phyloP scores from a whole-genome alignment of 2,888 invertebrate species.

The Autographa pulchrina region DNA sequence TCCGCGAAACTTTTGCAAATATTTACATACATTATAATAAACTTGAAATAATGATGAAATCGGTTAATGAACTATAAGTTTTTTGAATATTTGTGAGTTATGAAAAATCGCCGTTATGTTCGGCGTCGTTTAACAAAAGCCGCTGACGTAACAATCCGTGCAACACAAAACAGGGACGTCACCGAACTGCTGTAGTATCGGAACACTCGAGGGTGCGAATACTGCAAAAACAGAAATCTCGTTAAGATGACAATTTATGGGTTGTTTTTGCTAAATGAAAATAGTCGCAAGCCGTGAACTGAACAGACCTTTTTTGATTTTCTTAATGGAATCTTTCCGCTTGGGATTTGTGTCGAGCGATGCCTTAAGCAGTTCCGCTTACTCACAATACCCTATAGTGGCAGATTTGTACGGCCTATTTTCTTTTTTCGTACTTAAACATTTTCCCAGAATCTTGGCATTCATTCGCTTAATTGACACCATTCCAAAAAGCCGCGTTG shows the following conservation, averaged over 20 bases:
- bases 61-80: slow-evolving; percentile 42
- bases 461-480: slow-evolving; percentile 57
- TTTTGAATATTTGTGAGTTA: slow-evolving; percentile 25
- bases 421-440: slow-evolving; percentile 56
- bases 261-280: slow-evolving; percentile 90
- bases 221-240: slow-evolving; percentile 88
- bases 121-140: slow-evolving; percentile 59
- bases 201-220: slow-evolving; percentile 84
- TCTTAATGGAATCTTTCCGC: slow-evolving; percentile 89
- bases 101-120: slow-evolving; percentile 33
- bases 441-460: slow-evolving; percentile 51
- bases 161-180: slow-evolving; percentile 66
- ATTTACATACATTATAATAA: slow-evolving; percentile 43
- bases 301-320: slow-evolving; percentile 89
- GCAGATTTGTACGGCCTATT: slow-evolving; percentile 70
- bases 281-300: slow-evolving; percentile 86
- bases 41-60: slow-evolving; percentile 37
- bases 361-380: slow-evolving; percentile 81
- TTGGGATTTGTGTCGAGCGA: slow-evolving; percentile 86
- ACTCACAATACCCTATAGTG: slow-evolving; percentile 73
- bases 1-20: slow-evolving; percentile 47
- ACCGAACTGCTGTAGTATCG: slow-evolving; percentile 74
- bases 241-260: slow-evolving; percentile 90
- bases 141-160: slow-evolving; percentile 74
- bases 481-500: slow-evolving; percentile 21